A percentile compares a stretch with the other conserved stretches of the same genome.
These are phyloP conservation scores for Nasonia giraulti DNA, from an alignment of 1,140 invertebrate genomes.

Conservation along the genomic window DNA sequence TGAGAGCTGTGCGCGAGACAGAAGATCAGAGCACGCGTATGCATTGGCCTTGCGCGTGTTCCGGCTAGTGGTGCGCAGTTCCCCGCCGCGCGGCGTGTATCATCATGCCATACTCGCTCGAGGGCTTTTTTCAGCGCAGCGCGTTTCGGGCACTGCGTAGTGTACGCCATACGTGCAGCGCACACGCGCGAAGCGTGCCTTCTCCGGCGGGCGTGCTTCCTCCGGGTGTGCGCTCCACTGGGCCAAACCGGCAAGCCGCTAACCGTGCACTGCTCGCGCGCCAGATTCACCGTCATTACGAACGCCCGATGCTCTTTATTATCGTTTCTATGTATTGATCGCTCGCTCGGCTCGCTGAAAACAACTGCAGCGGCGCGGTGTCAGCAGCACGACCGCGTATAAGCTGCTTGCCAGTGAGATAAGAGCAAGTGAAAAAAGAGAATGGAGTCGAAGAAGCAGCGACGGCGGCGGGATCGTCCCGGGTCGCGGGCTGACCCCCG, in stretches of 20 bases:
- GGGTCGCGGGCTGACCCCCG: conserved; percentile 64
- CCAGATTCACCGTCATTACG: conserved; percentile 47
- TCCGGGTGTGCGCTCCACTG: conserved; percentile 75
- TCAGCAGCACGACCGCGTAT: conserved; percentile 28
- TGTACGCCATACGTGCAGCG: conserved; percentile 21
- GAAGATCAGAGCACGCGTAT: conserved; percentile 62
- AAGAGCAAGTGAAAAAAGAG: conserved; percentile 53
- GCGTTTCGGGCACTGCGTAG: conserved; percentile 44
- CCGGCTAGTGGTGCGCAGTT: conserved; percentile 74
- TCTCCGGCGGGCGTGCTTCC: conserved; percentile 73
- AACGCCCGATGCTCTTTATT: background rate
- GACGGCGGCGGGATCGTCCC: conserved; percentile 49
- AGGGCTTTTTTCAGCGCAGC: conserved; percentile 3
- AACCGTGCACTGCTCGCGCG: background rate
- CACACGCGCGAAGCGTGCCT: conserved; percentile 68
- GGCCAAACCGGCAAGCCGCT: conserved; percentile 66
- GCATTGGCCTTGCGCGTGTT: conserved; percentile 62
- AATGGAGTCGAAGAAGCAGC: conserved; percentile 33
- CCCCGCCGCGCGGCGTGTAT: conserved; percentile 51
- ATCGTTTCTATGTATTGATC: conserved; percentile 10
- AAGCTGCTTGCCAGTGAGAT: conserved; percentile 19
- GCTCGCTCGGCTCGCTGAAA: conserved; percentile 27
- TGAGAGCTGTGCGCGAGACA: conserved; percentile 19
- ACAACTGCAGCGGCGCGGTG: conserved; percentile 18
- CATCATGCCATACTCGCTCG: background rate